Evolutionary conservation across 2,797 vertebrate genomes (phyloP).

Genomic region (Sylvilagus floridanus): DNA sequence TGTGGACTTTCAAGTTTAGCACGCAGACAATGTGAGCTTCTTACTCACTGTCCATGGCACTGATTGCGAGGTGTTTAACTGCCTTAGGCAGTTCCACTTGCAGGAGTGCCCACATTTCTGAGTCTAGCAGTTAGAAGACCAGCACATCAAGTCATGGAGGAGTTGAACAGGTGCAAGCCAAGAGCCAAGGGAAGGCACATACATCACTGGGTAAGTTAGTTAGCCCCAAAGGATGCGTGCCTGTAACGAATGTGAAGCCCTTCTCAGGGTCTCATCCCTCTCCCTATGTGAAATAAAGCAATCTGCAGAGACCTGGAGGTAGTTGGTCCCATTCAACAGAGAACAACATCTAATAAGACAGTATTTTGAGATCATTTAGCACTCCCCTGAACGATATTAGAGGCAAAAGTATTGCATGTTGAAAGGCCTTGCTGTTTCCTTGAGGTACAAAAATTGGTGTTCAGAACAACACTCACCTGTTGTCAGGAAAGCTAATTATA

Average conservation of each 20-base stretch:
- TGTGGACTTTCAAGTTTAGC: not conserved
- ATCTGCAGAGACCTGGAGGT: not conserved
- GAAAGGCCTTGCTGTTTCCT: not conserved
- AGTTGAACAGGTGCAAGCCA: not conserved
- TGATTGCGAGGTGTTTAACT: not conserved
- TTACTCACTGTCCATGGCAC: not conserved
- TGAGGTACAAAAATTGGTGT: not conserved
- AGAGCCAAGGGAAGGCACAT: not conserved
- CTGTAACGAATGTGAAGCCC: not conserved
- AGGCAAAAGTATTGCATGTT: not conserved
- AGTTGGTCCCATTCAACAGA: not conserved
- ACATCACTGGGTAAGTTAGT: not conserved
- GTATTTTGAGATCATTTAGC: not conserved
- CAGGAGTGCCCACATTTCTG: not conserved
- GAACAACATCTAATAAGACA: not conserved
- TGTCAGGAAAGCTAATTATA: not conserved
- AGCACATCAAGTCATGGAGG: not conserved
- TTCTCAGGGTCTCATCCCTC: not conserved
- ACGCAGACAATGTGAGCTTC: not conserved
- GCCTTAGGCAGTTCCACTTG: not conserved
- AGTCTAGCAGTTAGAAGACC: not conserved
- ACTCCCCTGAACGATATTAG: not conserved
- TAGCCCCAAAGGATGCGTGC: fast-evolving
- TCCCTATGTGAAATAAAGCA: not conserved
- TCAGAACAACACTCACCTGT: not conserved